Percentiles rank a stretch among this genome's conserved stretches.
These are phyloP conservation scores for Drosophila koepferae DNA, from an alignment of 2,888 invertebrate genomes.

Conservation along the genomic window DNA sequence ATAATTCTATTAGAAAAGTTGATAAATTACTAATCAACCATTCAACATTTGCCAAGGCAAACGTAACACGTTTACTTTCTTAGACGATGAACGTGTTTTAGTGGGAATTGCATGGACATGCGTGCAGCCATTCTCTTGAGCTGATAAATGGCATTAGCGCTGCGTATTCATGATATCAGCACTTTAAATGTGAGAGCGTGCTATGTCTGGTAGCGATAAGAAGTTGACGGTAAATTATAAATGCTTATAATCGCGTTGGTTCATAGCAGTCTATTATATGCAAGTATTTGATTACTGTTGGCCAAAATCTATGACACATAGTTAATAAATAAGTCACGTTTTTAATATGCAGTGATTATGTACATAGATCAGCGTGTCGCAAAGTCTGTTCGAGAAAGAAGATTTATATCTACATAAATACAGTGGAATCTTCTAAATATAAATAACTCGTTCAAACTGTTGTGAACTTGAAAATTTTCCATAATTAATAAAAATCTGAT, in stretches of 20 bases:
- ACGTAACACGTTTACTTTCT: neutral
- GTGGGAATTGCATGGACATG: neutral
- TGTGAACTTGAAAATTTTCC: no score
- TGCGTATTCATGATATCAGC: constrained; percentile 25
- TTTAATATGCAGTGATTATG: neutral
- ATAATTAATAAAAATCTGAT: no score
- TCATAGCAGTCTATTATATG: neutral
- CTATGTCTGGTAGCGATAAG: constrained; percentile 16
- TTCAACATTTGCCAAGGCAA: neutral
- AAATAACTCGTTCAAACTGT: no score
- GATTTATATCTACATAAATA: no score
- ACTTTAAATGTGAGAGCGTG: neutral
- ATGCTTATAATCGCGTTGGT: neutral
- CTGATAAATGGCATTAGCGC: neutral
- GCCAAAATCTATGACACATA: neutral
- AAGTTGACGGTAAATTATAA: neutral
- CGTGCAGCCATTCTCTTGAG: neutral
- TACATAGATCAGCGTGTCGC: neutral
- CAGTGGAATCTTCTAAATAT: no score
- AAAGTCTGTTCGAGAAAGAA: no score
- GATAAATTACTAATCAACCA: neutral
- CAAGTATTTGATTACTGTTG: neutral
- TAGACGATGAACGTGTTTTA: neutral
- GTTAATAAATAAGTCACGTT: neutral
- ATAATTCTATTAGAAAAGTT: no score